Percentiles rank a stretch among this genome's conserved stretches.
Conservation (phyloP, 1,140 invertebrate genomes). For the Drosophila ananassae region DNA sequence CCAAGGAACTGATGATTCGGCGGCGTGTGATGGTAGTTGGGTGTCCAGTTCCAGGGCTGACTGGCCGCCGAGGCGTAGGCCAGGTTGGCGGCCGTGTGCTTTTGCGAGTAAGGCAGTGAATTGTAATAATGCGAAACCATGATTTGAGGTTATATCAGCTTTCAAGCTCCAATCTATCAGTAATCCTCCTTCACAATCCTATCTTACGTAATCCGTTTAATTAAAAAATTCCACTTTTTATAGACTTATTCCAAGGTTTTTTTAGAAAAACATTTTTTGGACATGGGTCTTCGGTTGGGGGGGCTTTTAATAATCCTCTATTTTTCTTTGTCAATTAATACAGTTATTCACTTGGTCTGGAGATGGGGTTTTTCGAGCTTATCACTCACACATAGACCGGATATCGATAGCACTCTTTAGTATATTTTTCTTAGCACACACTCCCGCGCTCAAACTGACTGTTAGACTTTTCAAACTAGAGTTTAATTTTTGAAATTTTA, state of each 20-base stretch:
- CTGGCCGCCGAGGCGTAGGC: constrained; percentile 71
- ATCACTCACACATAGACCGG: constrained; percentile 11
- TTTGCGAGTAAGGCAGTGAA: constrained; percentile 74
- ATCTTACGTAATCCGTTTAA: constrained; percentile 9
- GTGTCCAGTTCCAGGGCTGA: constrained; percentile 79
- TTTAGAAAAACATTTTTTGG: constrained; percentile 32
- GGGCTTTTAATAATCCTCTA: constrained; percentile 2
- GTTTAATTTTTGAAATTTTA: constrained; percentile 13
- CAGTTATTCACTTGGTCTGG: constrained; percentile 29
- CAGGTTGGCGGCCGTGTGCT: constrained; percentile 78
- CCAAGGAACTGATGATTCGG: constrained; percentile 85
- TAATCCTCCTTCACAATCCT: constrained; percentile 9
- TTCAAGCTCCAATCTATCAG: constrained; percentile 6
- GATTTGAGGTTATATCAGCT: constrained; percentile 37
- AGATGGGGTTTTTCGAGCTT: constrained; percentile 10
- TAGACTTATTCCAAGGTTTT: neutral
- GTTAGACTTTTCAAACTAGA: neutral
- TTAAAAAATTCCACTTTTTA: neutral
- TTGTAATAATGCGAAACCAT: constrained; percentile 84
- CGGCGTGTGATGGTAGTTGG: constrained; percentile 79
- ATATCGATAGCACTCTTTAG: constrained; percentile 24
- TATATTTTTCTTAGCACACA: constrained; percentile 17
- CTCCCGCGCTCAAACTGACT: constrained; percentile 14
- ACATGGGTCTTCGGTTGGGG: constrained; percentile 4
- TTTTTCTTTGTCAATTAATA: constrained; percentile 27